A percentile compares a stretch with the other conserved stretches of the same genome.
Evolutionary conservation across 2,888 invertebrate genomes (phyloP).

Genomic region (Apantesis nais): DNA sequence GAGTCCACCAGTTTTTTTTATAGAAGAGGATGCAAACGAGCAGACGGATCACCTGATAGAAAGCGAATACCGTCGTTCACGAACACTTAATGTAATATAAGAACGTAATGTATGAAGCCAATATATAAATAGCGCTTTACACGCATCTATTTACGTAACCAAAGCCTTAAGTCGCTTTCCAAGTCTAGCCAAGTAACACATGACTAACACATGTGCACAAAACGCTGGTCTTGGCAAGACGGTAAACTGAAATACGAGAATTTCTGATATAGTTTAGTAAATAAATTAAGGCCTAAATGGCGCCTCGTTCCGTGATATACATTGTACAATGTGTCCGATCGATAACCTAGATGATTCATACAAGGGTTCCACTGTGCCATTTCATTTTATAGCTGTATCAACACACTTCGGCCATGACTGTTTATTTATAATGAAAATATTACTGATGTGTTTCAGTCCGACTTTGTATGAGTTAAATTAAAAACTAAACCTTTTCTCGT

Average conservation of each 20-base stretch:
- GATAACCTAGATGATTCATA: neutral
- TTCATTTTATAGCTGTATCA: neutral
- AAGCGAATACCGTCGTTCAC: too few species aligned
- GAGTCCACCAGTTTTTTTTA: too few species aligned
- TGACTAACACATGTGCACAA: neutral
- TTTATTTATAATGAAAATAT: neutral
- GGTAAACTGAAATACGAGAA: neutral
- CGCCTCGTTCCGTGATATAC: constrained; percentile 3
- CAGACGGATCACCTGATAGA: too few species aligned
- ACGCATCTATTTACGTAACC: neutral
- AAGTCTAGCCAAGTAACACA: neutral
- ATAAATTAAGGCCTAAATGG: neutral
- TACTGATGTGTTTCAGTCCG: neutral
- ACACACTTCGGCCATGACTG: neutral
- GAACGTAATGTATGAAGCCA: too few species aligned
- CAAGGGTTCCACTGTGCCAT: neutral
- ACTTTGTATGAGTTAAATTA: neutral
- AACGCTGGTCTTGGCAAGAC: neutral
- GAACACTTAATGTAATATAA: too few species aligned
- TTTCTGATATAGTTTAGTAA: neutral
- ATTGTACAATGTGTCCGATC: neutral
- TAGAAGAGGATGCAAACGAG: too few species aligned
- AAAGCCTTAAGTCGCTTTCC: neutral
- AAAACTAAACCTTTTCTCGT: neutral
- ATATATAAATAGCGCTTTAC: neutral